Conservation (phyloP, 2,797 vertebrate genomes). For the Crenichthys baileyi region DNA sequence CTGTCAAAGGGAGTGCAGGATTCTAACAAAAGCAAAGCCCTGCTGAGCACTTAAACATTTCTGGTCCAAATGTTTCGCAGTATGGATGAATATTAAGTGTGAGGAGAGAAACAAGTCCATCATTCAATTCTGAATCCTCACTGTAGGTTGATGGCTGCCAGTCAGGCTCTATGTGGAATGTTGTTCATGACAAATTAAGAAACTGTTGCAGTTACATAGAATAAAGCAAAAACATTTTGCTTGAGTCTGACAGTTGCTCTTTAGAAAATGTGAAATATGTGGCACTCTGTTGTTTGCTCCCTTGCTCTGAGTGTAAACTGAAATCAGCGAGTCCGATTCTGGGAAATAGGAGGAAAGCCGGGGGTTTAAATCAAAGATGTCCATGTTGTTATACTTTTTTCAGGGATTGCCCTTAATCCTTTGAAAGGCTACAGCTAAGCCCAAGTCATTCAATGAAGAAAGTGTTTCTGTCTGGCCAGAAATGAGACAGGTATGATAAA, state of each 20-base stretch:
- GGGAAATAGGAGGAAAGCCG: not conserved
- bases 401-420: not conserved
- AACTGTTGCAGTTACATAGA: slow-evolving; percentile 1
- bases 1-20: slow-evolving; percentile 25
- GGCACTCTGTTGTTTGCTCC: slow-evolving; percentile 10
- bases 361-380: not conserved
- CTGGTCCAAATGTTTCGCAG: slow-evolving; percentile 36
- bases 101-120: slow-evolving; percentile 31
- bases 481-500: no score
- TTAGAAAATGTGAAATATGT: not conserved
- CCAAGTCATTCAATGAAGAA: no score
- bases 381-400: slow-evolving; percentile 5
- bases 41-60: slow-evolving; percentile 35
- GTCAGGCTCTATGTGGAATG: slow-evolving; percentile 7
- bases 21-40: slow-evolving; percentile 30
- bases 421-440: no score
- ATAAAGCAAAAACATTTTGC: not conserved
- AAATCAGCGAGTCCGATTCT: not conserved
- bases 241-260: not conserved
- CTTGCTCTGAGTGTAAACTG: not conserved
- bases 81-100: slow-evolving; percentile 35
- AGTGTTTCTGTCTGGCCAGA: no score
- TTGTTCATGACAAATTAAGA: slow-evolving; percentile 5
- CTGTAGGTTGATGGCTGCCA: slow-evolving; percentile 36
- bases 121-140: slow-evolving; percentile 20